These are phyloP conservation scores for Prorops nasuta DNA, from an alignment of 1,140 invertebrate genomes.

Conservation along the genomic window DNA sequence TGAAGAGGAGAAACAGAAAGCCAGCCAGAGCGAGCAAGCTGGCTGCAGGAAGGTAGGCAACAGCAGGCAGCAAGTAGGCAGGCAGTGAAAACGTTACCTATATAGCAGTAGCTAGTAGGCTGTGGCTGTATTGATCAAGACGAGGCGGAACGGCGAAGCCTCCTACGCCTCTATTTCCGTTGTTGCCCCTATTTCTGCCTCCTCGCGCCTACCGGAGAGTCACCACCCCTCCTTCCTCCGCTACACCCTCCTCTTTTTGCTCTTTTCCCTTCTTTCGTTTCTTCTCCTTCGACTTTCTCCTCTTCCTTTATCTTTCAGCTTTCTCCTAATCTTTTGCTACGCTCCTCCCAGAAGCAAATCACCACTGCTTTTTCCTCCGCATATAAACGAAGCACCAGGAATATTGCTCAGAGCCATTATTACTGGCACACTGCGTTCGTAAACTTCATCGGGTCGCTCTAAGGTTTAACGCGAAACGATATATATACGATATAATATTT, in stretches of 20 bases:
- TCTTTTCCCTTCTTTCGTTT: slow-evolving; percentile 14
- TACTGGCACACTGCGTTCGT: no score
- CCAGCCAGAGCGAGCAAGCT: slow-evolving; percentile 23
- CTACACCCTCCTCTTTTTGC: slow-evolving; percentile 17
- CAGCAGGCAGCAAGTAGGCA: slow-evolving; percentile 24
- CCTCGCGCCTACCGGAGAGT: slow-evolving; percentile 46
- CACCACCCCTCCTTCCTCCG: slow-evolving; percentile 13
- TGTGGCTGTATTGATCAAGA: slow-evolving; percentile 57
- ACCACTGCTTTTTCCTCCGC: no score
- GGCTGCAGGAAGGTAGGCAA: slow-evolving; percentile 24
- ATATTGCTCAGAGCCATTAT: no score
- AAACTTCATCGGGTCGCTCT: no score
- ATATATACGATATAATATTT: no score
- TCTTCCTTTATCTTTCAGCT: not conserved
- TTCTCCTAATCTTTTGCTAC: no score
- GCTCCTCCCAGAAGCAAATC: slow-evolving; percentile 18
- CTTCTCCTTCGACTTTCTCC: slow-evolving; percentile 12
- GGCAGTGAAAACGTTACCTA: slow-evolving; percentile 50
- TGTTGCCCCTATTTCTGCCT: slow-evolving; percentile 52
- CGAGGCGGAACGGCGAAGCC: slow-evolving; percentile 46
- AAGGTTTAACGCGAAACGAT: no score
- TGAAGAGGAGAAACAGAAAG: slow-evolving; percentile 21
- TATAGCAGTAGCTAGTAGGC: slow-evolving; percentile 49
- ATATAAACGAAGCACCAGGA: no score
- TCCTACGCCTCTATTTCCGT: slow-evolving; percentile 52